phyloP scores from a whole-genome alignment of 1,140 invertebrate genomes.

The Zaprionus gabonicus region DNA sequence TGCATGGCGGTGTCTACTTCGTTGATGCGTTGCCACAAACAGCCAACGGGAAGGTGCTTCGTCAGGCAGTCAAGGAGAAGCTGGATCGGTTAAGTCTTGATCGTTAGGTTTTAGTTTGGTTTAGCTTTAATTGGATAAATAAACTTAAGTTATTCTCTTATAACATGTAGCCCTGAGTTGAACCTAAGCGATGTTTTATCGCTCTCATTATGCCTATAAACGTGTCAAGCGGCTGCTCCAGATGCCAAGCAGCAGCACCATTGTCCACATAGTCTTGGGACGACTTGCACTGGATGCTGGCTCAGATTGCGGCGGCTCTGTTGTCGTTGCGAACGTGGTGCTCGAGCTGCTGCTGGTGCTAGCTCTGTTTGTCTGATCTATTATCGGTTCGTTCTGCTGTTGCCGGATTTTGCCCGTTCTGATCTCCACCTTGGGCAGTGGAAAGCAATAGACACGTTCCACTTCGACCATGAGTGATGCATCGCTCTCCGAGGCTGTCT shows the following conservation, averaged over 20 bases:
- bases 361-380: constrained; percentile 31
- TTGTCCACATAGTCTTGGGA: background rate
- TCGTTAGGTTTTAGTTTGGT: constrained; percentile 14
- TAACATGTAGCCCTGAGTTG: constrained; percentile 66
- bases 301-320: constrained; percentile 10
- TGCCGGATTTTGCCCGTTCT: constrained; percentile 45
- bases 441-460: constrained; percentile 78
- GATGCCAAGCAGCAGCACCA: constrained; percentile 11
- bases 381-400: constrained; percentile 25
- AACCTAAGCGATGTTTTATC: constrained; percentile 33
- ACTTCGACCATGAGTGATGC: constrained; percentile 61
- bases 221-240: constrained; percentile 15
- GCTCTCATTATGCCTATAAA: constrained; percentile 28
- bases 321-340: background rate
- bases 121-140: constrained; percentile 54
- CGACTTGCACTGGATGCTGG: background rate
- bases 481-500: constrained; percentile 53
- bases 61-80: constrained; percentile 82
- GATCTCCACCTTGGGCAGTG: constrained; percentile 70
- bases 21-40: constrained; percentile 87
- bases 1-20: constrained; percentile 87
- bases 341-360: constrained; percentile 13
- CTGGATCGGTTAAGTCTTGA: background rate
- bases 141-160: constrained; percentile 32
- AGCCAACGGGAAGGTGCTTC: constrained; percentile 88